These are phyloP conservation scores for Vollenhovia emeryi DNA, from an alignment of 1,140 invertebrate species.

Conservation along the genomic window DNA sequence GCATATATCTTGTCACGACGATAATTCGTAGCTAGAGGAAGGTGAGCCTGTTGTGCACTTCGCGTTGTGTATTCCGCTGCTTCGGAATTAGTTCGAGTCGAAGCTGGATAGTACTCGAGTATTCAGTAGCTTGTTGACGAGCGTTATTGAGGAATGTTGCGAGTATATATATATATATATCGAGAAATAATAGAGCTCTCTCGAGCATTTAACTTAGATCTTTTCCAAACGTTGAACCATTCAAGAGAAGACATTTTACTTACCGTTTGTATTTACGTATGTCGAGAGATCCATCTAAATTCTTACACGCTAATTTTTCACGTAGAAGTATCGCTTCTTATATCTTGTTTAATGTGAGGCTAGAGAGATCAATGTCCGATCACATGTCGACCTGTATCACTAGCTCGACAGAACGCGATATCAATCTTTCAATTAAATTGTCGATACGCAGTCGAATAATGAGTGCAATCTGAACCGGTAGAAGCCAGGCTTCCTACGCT, in stretches of 20 bases:
- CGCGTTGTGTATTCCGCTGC: constrained; percentile 28
- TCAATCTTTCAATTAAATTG: background rate
- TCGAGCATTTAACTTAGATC: constrained; percentile 34
- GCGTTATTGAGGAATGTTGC: constrained; percentile 35
- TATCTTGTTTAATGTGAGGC: constrained; percentile 17
- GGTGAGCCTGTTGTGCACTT: constrained; percentile 54
- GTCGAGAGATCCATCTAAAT: constrained; percentile 15
- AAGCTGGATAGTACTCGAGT: constrained; percentile 48
- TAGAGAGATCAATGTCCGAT: constrained; percentile 18
- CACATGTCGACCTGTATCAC: constrained; percentile 20
- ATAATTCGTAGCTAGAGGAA: constrained; percentile 58
- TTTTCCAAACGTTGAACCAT: constrained; percentile 17
- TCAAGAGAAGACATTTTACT: background rate
- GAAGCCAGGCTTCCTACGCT: background rate
- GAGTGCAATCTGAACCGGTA: background rate
- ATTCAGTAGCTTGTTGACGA: constrained; percentile 50
- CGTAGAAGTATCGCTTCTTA: constrained; percentile 51
- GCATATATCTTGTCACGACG: constrained; percentile 52
- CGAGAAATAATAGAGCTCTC: constrained; percentile 30
- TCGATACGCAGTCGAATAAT: background rate
- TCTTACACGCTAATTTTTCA: constrained; percentile 37
- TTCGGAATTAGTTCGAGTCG: constrained; percentile 50
- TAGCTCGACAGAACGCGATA: background rate
- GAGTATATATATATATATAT: too few species aligned
- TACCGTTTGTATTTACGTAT: constrained; percentile 32